Percentiles rank a stretch among this genome's conserved stretches.
Evolutionary conservation across 35 echinoderm and acorn worm species (phyloP).

Genomic region (Eucidaris tribuloides): DNA sequence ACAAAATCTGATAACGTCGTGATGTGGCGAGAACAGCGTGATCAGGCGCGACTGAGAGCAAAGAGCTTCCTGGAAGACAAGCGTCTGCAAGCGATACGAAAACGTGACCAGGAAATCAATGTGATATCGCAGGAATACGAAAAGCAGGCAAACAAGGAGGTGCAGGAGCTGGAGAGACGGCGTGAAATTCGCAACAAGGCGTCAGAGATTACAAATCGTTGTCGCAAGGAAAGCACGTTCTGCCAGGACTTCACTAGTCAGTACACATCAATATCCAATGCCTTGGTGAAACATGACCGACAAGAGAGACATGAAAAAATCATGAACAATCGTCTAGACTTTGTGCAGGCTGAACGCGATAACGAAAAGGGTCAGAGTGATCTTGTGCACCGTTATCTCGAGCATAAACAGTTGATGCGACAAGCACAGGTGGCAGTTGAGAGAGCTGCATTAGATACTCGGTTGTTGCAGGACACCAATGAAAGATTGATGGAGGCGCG

Average conservation of each 20-base stretch:
- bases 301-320: constrained; percentile 37
- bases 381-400: constrained; percentile 77
- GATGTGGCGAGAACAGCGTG: constrained; percentile 51
- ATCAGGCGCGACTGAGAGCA: constrained; percentile 34
- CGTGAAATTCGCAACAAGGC: constrained; percentile 43
- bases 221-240: constrained; percentile 60
- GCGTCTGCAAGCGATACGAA: constrained; percentile 50
- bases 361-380: constrained; percentile 61
- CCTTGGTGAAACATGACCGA: constrained; percentile 74
- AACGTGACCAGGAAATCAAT: constrained; percentile 57
- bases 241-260: constrained; percentile 73
- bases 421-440: constrained; percentile 89
- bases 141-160: constrained; percentile 26
- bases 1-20: constrained; percentile 57
- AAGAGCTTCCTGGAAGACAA: constrained; percentile 82
- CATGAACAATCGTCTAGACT: constrained; percentile 22
- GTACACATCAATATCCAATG: constrained; percentile 95
- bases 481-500: constrained; percentile 60
- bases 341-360: constrained; percentile 45
- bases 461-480: constrained; percentile 72
- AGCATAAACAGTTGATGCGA: constrained; percentile 91
- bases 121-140: constrained; percentile 34
- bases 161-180: constrained; percentile 36
- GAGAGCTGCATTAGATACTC: constrained; percentile 73
- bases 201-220: constrained; percentile 7